Evolutionary conservation across 2,888 invertebrate species (phyloP).

Genomic region (Corbicula japonica): DNA sequence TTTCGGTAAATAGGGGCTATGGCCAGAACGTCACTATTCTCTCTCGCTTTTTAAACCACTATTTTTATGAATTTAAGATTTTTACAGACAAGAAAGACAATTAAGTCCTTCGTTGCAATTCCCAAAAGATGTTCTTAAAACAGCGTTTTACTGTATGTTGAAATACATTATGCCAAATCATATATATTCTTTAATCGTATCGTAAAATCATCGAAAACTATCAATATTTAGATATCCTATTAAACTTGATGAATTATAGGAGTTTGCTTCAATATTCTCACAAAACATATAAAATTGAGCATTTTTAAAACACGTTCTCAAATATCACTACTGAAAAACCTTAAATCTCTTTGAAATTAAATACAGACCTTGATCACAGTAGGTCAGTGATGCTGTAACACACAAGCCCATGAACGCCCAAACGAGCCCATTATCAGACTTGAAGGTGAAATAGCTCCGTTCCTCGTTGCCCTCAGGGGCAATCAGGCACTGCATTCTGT

Average conservation of each 20-base stretch:
- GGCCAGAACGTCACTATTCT: too few relatives aligned
- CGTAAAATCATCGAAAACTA: not conserved
- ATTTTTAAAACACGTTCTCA: not conserved
- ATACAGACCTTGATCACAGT: conserved; percentile 73
- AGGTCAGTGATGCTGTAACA: conserved; percentile 76
- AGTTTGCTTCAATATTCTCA: not conserved
- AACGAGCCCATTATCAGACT: conserved; percentile 74
- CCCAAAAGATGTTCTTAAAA: not conserved
- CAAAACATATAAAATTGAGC: not conserved
- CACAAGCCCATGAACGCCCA: conserved; percentile 78
- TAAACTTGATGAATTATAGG: not conserved
- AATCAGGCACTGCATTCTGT: conserved; percentile 66
- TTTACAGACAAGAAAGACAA: too few relatives aligned
- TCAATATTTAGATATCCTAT: not conserved
- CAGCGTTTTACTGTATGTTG: not conserved
- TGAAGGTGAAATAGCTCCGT: conserved; percentile 77
- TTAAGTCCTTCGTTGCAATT: too few relatives aligned
- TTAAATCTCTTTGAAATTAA: not conserved
- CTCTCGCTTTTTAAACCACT: too few relatives aligned
- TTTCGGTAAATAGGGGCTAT: too few relatives aligned
- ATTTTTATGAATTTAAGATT: too few relatives aligned
- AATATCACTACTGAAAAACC: not conserved
- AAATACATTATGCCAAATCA: not conserved
- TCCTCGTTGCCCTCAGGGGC: conserved; percentile 75
- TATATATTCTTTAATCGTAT: too few relatives aligned